Conservation (phyloP, 2,113 vertebrate species). For the Periophthalmodon schlosseri region DNA sequence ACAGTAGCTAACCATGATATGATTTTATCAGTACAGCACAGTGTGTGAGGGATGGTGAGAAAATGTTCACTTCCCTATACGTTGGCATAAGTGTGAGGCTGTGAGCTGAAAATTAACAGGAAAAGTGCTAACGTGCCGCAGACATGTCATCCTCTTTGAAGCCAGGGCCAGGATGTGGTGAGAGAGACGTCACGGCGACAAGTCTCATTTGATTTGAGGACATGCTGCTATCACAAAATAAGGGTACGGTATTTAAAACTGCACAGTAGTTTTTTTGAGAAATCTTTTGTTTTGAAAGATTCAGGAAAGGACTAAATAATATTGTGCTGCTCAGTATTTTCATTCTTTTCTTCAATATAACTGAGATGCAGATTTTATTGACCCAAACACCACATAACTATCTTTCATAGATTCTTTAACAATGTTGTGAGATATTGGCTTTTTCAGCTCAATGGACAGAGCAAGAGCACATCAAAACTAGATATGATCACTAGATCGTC, state of each 20-base stretch:
- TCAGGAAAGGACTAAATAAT: neutral
- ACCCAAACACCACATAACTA: neutral
- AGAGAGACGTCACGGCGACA: conserved; percentile 56
- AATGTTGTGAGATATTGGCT: too few relatives aligned
- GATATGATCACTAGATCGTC: neutral
- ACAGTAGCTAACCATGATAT: conserved; percentile 81
- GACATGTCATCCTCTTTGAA: conserved; percentile 36
- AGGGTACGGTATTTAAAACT: too few relatives aligned
- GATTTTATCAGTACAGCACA: conserved; percentile 27
- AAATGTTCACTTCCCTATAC: conserved; percentile 7
- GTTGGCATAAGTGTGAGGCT: conserved; percentile 3
- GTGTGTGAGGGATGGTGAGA: conserved; percentile 18
- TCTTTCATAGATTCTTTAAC: neutral
- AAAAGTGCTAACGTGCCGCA: conserved; percentile 47
- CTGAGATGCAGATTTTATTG: too few relatives aligned
- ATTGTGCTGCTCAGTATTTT: neutral
- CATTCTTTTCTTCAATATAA: too few relatives aligned
- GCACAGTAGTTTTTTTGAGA: neutral
- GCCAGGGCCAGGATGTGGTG: conserved; percentile 71
- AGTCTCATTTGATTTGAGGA: conserved; percentile 42
- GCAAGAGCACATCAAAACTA: neutral
- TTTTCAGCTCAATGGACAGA: too few relatives aligned
- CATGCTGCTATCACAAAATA: conserved; percentile 10
- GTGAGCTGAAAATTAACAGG: conserved; percentile 47
- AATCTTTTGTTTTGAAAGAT: neutral